Evolutionary conservation across 1,140 invertebrate species (phyloP).

Genomic region (Papilio glaucus): DNA sequence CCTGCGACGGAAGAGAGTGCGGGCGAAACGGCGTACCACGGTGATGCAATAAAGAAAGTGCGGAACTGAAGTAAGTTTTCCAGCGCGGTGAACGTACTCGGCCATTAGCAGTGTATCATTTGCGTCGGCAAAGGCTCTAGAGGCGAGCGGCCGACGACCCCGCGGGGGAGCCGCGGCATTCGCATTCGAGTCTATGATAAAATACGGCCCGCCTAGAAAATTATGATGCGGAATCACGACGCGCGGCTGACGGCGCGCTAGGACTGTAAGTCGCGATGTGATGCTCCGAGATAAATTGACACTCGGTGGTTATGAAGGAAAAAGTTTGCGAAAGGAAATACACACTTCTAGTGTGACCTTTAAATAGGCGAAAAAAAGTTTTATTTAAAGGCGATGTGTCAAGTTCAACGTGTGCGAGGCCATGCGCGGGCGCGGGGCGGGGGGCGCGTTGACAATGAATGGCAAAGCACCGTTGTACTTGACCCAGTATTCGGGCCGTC

Average conservation of each 20-base stretch:
- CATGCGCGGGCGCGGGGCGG: slow-evolving; percentile 49
- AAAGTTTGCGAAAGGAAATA: slow-evolving; percentile 13
- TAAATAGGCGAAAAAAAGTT: slow-evolving; percentile 59
- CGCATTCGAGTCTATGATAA: slow-evolving; percentile 67
- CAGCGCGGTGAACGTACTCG: slow-evolving; percentile 80
- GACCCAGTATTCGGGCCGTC: slow-evolving; percentile 76
- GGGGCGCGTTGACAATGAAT: slow-evolving; percentile 77
- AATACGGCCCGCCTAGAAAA: slow-evolving; percentile 63
- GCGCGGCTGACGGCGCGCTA: slow-evolving; percentile 46
- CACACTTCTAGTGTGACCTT: slow-evolving; percentile 51
- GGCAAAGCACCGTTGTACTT: slow-evolving; percentile 81
- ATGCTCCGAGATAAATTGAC: slow-evolving; percentile 68
- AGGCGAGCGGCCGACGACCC: slow-evolving; percentile 73
- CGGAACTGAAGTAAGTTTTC: slow-evolving; percentile 81
- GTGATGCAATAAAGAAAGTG: slow-evolving; percentile 82
- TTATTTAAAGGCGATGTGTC: slow-evolving; percentile 71
- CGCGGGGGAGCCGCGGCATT: slow-evolving; percentile 61
- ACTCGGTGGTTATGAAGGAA: slow-evolving; percentile 61
- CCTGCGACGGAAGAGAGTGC: slow-evolving; percentile 74
- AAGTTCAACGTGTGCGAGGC: slow-evolving; percentile 74
- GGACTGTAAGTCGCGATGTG: slow-evolving; percentile 45
- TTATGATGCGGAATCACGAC: slow-evolving; percentile 58
- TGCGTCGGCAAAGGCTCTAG: slow-evolving; percentile 66
- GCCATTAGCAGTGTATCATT: slow-evolving; percentile 78
- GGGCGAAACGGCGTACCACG: slow-evolving; percentile 69